phyloP scores from a whole-genome alignment of 2,797 vertebrate genomes.

The Meda fulgida region DNA sequence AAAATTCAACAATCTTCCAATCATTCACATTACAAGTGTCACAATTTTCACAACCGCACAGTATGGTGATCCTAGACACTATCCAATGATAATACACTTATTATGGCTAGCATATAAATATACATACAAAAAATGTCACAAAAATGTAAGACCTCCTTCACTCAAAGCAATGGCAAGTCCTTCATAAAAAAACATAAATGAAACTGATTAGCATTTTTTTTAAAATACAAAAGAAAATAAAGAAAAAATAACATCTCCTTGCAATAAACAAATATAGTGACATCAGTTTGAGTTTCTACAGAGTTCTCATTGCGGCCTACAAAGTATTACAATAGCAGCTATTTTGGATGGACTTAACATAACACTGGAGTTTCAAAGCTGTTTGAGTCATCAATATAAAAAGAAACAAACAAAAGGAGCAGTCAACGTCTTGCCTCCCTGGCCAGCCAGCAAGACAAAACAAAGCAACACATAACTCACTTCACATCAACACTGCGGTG shows the following conservation, averaged over 20 bases:
- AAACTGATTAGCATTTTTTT: constrained; percentile 20
- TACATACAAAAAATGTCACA: constrained; percentile 76
- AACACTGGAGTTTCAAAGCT: constrained; percentile 72
- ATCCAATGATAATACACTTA: constrained; percentile 71
- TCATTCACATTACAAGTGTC: constrained; percentile 70
- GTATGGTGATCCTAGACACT: constrained; percentile 71
- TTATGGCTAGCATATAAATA: constrained; percentile 77
- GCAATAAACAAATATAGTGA: constrained; percentile 52
- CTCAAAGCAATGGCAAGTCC: constrained; percentile 71
- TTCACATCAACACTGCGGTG: constrained; percentile 66
- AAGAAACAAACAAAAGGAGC: constrained; percentile 64
- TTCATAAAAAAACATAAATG: constrained; percentile 72
- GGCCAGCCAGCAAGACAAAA: constrained; percentile 84
- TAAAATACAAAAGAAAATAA: constrained; percentile 62
- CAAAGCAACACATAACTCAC: constrained; percentile 69
- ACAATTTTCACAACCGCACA: constrained; percentile 62
- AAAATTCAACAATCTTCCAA: constrained; percentile 72
- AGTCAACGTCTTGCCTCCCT: constrained; percentile 75
- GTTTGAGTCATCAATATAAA: constrained; percentile 71
- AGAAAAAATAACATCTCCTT: constrained; percentile 60
- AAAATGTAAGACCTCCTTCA: constrained; percentile 73
- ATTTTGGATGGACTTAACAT: constrained; percentile 71
- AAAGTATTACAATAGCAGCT: constrained; percentile 64
- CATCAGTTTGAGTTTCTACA: constrained; percentile 63
- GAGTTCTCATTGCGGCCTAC: constrained; percentile 61